Evolutionary conservation across 2,113 vertebrate species (phyloP).

Genomic region (Gobius niger): DNA sequence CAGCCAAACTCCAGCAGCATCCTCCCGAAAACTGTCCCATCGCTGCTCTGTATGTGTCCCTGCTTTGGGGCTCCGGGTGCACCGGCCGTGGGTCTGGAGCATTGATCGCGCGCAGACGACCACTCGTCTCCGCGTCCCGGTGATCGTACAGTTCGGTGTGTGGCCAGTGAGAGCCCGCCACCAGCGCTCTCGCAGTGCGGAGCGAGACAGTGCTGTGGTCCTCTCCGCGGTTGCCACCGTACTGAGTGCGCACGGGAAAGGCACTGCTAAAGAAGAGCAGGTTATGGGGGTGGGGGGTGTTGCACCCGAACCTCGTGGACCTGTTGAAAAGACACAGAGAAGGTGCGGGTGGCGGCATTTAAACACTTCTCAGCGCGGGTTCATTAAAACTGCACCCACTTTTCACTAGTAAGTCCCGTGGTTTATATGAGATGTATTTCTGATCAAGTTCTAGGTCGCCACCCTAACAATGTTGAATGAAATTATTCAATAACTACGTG

Average conservation of each 20-base stretch:
- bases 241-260: conserved; percentile 38
- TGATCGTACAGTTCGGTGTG: background rate
- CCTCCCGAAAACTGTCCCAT: conserved; percentile 71
- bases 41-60: conserved; percentile 50
- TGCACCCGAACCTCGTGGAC: conserved; percentile 8
- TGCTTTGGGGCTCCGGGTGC: conserved; percentile 59
- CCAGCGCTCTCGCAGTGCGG: conserved; percentile 49
- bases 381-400: too few relatives aligned
- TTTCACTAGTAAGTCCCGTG: too few relatives aligned
- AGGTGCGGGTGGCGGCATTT: background rate
- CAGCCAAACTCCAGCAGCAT: conserved; percentile 60
- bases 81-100: conserved; percentile 48
- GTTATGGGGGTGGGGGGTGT: conserved; percentile 1
- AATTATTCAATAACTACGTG: too few relatives aligned
- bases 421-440: too few relatives aligned
- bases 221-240: conserved; percentile 24
- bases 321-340: conserved; percentile 4
- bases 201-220: conserved; percentile 31
- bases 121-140: conserved; percentile 29
- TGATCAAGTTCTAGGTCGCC: too few relatives aligned
- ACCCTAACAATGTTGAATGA: too few relatives aligned
- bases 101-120: conserved; percentile 41
- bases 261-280: conserved; percentile 25
- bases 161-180: conserved; percentile 8
- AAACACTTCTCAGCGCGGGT: background rate